Evolutionary conservation across 2,113 vertebrate genomes (phyloP).

Genomic region (Colistium nudipinnis): DNA sequence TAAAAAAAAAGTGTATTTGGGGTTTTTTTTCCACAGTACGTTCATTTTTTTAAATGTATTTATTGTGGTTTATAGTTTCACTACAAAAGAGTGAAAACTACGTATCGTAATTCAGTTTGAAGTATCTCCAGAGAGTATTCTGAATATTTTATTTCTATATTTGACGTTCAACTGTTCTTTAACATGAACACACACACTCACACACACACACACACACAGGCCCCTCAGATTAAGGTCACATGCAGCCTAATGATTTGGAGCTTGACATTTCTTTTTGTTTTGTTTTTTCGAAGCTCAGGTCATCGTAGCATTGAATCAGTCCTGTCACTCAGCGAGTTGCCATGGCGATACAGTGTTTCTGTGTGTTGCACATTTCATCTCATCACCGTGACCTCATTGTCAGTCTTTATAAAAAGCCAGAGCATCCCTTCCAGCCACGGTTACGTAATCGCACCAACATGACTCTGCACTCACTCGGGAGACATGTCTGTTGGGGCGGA

Average conservation of each 20-base stretch:
- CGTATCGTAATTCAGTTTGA: too few relatives aligned
- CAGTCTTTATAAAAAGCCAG: slow-evolving; percentile 12
- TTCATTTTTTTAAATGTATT: too few relatives aligned
- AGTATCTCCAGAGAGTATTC: too few relatives aligned
- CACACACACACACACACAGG: background rate
- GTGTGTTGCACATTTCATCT: slow-evolving; percentile 16
- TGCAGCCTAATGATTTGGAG: slow-evolving; percentile 12
- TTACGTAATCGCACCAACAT: slow-evolving; percentile 56
- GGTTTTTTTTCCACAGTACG: too few relatives aligned
- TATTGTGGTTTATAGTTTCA: too few relatives aligned
- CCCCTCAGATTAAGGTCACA: slow-evolving; percentile 26
- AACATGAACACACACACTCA: background rate
- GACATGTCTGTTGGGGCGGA: slow-evolving; percentile 39
- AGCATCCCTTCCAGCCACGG: slow-evolving; percentile 13
- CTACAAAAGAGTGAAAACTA: too few relatives aligned
- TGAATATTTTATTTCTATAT: too few relatives aligned
- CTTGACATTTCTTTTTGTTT: background rate
- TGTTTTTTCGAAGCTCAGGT: background rate
- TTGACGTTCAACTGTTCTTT: too few relatives aligned
- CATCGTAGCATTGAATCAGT: background rate
- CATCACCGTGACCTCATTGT: background rate
- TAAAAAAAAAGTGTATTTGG: too few relatives aligned
- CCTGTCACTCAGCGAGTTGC: background rate
- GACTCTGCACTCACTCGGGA: slow-evolving; percentile 53
- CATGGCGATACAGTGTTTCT: background rate